A percentile compares a stretch with the other conserved stretches of the same genome.
Conservation (phyloP, 2,888 invertebrate species). For the Eupsilia transversa region DNA sequence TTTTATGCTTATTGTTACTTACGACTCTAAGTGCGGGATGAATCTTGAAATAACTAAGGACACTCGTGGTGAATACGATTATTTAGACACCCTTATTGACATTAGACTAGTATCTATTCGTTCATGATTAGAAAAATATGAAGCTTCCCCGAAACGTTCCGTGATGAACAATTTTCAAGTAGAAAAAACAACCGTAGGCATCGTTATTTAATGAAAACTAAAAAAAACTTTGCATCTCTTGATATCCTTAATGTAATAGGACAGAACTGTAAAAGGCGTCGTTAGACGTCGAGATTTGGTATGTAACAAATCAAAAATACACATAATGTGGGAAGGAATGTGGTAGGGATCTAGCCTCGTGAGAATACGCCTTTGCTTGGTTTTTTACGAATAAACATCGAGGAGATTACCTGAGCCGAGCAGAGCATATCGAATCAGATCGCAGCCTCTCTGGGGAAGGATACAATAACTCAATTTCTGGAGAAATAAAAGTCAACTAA, state of each 20-base stretch:
- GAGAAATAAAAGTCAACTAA: slow-evolving; percentile 46
- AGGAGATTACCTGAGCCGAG: slow-evolving; percentile 57
- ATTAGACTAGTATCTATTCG: background rate
- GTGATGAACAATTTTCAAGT: background rate
- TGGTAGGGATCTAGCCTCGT: slow-evolving; percentile 35
- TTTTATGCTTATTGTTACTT: slow-evolving; percentile 52
- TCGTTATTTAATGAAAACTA: background rate
- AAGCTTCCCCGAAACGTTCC: background rate
- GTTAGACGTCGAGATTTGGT: background rate
- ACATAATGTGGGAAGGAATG: slow-evolving; percentile 51
- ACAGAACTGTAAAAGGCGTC: background rate
- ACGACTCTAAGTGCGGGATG: slow-evolving; percentile 18
- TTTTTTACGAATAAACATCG: slow-evolving; percentile 61
- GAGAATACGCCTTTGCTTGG: slow-evolving; percentile 45
- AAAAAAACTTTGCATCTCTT: background rate
- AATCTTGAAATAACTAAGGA: slow-evolving; percentile 36
- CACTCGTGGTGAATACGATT: slow-evolving; percentile 4
- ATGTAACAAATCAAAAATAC: slow-evolving; percentile 32
- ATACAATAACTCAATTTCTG: slow-evolving; percentile 52
- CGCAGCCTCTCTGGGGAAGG: slow-evolving; percentile 54
- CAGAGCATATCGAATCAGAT: slow-evolving; percentile 57
- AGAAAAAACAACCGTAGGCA: background rate
- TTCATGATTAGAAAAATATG: slow-evolving; percentile 12
- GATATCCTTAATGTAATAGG: background rate
- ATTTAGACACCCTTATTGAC: background rate